Evolutionary conservation across 1,140 invertebrate genomes (phyloP).

Genomic region (Notospermus geniculatus): DNA sequence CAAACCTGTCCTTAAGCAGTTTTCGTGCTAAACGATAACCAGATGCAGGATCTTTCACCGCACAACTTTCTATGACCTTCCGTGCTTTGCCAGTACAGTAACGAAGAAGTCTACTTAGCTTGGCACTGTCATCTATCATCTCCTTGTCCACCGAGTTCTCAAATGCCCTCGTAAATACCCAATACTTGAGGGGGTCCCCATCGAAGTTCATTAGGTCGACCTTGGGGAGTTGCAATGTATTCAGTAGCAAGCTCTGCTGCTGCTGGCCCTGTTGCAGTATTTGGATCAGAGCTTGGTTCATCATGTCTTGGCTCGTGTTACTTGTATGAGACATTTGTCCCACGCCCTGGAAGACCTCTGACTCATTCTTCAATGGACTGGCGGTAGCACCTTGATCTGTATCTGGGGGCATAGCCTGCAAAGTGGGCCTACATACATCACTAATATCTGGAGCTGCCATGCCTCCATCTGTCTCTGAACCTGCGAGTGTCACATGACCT

Average conservation of each 20-base stretch:
- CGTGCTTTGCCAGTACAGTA: background rate
- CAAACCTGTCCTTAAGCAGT: constrained; percentile 6
- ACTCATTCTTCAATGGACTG: too few species aligned
- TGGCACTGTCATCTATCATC: background rate
- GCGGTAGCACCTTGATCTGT: too few species aligned
- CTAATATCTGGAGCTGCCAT: too few species aligned
- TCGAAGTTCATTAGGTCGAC: background rate
- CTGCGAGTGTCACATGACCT: too few species aligned
- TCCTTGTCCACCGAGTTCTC: background rate
- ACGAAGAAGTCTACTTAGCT: background rate
- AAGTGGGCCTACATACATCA: too few species aligned
- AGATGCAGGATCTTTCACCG: background rate
- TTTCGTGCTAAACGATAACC: background rate
- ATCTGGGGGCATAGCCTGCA: too few species aligned
- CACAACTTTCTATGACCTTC: background rate
- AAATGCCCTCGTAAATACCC: background rate
- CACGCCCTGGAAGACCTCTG: too few species aligned
- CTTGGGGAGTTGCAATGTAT: background rate
- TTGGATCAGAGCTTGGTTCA: too few species aligned
- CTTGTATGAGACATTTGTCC: too few species aligned
- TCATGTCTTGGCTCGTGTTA: too few species aligned
- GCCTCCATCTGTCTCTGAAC: too few species aligned
- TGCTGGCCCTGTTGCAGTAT: too few species aligned
- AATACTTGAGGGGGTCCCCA: constrained; percentile 3
- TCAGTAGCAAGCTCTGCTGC: background rate